These are phyloP conservation scores for Mohoua ochrocephala DNA, from an alignment of 2,113 vertebrate species.

Conservation along the genomic window DNA sequence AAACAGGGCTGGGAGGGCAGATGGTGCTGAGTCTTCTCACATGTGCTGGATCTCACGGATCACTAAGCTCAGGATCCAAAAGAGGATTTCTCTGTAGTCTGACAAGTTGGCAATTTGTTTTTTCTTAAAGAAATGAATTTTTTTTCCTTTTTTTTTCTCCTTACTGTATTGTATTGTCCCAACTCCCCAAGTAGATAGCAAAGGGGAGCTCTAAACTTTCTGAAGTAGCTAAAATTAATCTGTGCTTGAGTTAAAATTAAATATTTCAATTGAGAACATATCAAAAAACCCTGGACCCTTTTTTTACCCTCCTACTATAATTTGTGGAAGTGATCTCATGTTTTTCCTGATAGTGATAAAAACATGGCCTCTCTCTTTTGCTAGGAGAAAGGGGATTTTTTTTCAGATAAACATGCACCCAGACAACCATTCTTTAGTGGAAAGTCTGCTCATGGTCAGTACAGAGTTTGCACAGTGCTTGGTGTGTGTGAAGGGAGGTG, in stretches of 20 bases:
- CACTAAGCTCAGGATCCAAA: background rate
- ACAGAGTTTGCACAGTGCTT: background rate
- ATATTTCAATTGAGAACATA: background rate
- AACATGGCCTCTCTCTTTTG: background rate
- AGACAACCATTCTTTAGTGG: background rate
- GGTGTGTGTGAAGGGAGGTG: background rate
- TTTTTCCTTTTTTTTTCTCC: rapidly evolving
- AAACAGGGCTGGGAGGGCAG: background rate
- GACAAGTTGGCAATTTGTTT: background rate
- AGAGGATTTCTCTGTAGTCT: background rate
- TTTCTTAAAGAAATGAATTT: background rate
- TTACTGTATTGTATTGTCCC: background rate
- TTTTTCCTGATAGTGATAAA: background rate
- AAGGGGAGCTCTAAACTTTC: background rate
- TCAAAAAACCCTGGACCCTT: rapidly evolving
- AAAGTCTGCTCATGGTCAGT: background rate
- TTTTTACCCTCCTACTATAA: background rate
- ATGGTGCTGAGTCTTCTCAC: background rate
- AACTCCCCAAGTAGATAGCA: background rate
- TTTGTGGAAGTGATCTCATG: background rate
- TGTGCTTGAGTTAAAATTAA: background rate
- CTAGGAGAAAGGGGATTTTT: background rate
- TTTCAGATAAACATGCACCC: background rate
- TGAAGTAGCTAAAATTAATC: background rate
- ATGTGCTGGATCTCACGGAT: background rate